Conservation (phyloP, 2,113 vertebrate species). For the Herpailurus yagouaroundi region DNA sequence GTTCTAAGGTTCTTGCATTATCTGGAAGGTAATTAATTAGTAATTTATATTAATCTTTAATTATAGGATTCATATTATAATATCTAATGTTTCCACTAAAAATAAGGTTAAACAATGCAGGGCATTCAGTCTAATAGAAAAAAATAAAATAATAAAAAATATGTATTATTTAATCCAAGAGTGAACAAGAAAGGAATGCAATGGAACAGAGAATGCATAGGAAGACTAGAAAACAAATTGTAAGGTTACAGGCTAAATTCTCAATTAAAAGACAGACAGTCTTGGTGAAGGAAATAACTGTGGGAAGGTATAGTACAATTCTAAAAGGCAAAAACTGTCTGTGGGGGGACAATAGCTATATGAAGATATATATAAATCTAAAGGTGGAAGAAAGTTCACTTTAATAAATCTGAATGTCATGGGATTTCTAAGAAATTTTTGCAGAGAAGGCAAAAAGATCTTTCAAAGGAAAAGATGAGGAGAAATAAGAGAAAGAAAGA, state of each 20-base stretch:
- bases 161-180: background rate
- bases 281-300: background rate
- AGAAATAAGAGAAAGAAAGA: background rate
- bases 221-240: background rate
- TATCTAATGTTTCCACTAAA: background rate
- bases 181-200: background rate
- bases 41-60: background rate
- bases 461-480: background rate
- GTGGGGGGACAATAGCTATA: background rate
- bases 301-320: background rate
- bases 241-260: background rate
- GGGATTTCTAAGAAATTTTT: background rate
- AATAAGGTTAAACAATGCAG: background rate
- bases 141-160: background rate
- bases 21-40: background rate
- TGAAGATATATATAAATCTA: background rate
- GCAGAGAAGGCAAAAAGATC: background rate
- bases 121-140: background rate
- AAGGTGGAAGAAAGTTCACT: background rate
- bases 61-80: background rate
- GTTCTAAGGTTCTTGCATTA: background rate
- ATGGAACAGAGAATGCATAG: background rate
- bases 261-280: background rate
- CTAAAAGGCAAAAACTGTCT: background rate
- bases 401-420: background rate